A percentile compares a stretch with the other conserved stretches of the same genome.
Conservation (phyloP, 2,888 invertebrate genomes). For the Andrena hattorfiana region DNA sequence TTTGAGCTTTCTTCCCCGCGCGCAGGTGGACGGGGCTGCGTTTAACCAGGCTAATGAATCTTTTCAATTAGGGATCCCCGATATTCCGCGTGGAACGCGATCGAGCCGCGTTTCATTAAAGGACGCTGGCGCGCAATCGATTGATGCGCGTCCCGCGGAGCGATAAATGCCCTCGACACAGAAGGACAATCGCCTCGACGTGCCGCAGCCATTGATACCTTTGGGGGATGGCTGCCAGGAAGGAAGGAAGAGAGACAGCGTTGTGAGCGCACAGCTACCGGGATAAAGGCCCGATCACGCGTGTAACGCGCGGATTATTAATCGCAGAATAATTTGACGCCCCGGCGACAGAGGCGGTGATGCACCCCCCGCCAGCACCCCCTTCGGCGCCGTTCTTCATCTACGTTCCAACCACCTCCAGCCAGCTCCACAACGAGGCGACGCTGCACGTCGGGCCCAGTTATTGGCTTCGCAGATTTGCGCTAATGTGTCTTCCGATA, state of each 20-base stretch:
- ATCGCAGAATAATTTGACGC: slow-evolving; percentile 83
- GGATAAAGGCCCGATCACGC: slow-evolving; percentile 81
- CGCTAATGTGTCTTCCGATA: slow-evolving; percentile 83
- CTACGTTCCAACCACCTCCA: slow-evolving; percentile 49
- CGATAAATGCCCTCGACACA: slow-evolving; percentile 71
- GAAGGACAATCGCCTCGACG: slow-evolving; percentile 71
- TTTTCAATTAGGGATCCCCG: slow-evolving; percentile 32
- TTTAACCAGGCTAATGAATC: slow-evolving; percentile 36
- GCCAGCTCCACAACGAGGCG: slow-evolving; percentile 32
- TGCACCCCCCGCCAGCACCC: slow-evolving; percentile 52
- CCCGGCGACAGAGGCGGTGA: slow-evolving; percentile 69
- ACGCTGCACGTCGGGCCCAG: slow-evolving; percentile 73
- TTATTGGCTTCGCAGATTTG: slow-evolving; percentile 83
- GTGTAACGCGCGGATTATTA: slow-evolving; percentile 84
- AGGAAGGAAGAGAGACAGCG: slow-evolving; percentile 68
- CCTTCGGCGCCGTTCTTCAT: slow-evolving; percentile 64
- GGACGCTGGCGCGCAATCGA: slow-evolving; percentile 59
- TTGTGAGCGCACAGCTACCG: slow-evolving; percentile 49
- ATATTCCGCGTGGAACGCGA: slow-evolving; percentile 14
- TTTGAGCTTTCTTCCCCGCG: background rate
- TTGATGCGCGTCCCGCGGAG: slow-evolving; percentile 62
- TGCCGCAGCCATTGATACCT: slow-evolving; percentile 71
- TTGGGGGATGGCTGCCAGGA: slow-evolving; percentile 66
- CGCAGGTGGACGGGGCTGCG: background rate
- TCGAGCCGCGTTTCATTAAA: slow-evolving; percentile 62